Conservation (phyloP, 2,113 vertebrate genomes). For the Promerops cafer region DNA sequence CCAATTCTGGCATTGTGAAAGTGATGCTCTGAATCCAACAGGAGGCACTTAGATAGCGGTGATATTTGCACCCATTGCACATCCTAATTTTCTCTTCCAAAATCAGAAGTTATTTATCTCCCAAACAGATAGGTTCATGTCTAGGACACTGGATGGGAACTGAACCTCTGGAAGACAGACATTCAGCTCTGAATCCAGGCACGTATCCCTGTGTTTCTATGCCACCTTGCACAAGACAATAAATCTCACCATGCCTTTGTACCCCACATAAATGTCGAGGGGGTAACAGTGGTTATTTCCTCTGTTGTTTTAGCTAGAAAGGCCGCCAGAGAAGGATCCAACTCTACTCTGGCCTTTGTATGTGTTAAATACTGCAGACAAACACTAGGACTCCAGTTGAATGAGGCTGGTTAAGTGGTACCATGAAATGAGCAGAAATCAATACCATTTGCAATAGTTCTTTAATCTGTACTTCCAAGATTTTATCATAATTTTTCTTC, state of each 20-base stretch:
- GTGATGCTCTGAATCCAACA: neutral
- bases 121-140: neutral
- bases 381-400: neutral
- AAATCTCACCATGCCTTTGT: neutral
- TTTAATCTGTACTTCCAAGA: neutral
- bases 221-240: neutral
- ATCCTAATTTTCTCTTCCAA: neutral
- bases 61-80: neutral
- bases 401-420: neutral
- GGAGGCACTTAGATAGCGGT: neutral
- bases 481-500: neutral
- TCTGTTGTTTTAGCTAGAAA: neutral
- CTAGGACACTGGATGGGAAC: neutral
- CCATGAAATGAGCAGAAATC: neutral
- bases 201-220: neutral
- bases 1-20: neutral
- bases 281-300: neutral
- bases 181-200: neutral
- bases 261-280: neutral
- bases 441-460: neutral
- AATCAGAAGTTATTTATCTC: neutral
- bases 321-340: neutral
- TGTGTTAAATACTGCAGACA: neutral
- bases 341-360: neutral
- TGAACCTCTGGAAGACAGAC: neutral